Conservation (phyloP, 2,113 vertebrate genomes). For the Calidris pygmaea region DNA sequence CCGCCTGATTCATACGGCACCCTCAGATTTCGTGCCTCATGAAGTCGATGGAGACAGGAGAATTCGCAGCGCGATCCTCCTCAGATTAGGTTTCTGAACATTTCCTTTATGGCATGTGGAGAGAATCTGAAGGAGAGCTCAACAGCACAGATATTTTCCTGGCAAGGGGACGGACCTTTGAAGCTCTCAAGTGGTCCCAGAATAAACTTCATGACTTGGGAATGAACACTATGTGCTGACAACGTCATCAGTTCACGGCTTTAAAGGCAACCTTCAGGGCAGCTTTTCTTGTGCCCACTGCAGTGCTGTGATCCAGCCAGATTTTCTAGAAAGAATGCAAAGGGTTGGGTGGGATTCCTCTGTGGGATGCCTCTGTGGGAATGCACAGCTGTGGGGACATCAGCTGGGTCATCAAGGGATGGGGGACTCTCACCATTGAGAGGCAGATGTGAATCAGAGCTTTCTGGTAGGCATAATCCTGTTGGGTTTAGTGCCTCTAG, state of each 20-base stretch:
- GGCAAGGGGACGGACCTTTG: conserved; percentile 38
- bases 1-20: background rate
- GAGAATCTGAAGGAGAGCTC: conserved; percentile 53
- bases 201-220: conserved; percentile 62
- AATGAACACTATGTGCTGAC: conserved; percentile 61
- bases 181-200: conserved; percentile 57
- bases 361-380: background rate
- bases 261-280: conserved; percentile 36
- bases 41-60: background rate
- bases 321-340: background rate
- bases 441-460: background rate
- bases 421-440: background rate
- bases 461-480: background rate
- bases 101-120: conserved; percentile 49
- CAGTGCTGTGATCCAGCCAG: background rate
- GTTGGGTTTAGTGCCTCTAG: background rate
- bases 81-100: conserved; percentile 53
- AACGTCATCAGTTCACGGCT: background rate
- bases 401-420: background rate
- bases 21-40: background rate
- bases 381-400: background rate
- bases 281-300: background rate
- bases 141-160: conserved; percentile 56
- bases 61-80: background rate
- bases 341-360: background rate